These are phyloP conservation scores for Papilio xuthus DNA, from an alignment of 1,140 invertebrate genomes.

Conservation along the genomic window DNA sequence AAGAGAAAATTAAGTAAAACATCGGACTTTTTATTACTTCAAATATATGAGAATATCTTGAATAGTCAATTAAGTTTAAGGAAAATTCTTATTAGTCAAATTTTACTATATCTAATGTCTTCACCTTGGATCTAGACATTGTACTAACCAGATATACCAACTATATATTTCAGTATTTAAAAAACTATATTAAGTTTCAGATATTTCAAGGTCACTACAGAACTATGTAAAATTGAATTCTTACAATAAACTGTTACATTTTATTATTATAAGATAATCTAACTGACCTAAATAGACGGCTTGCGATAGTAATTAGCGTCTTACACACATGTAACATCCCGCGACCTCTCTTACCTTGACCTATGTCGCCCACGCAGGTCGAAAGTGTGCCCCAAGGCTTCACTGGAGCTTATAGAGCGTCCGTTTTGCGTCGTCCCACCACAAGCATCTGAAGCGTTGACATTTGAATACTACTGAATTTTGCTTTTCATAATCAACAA, in stretches of 20 bases:
- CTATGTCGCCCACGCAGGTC: constrained; percentile 47
- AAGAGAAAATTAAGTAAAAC: too few relatives aligned
- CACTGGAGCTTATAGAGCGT: constrained; percentile 11
- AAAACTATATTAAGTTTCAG: too few relatives aligned
- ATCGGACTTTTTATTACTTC: too few relatives aligned
- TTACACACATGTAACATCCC: neutral
- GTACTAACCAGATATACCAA: too few relatives aligned
- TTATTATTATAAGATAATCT: neutral
- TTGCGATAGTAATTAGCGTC: neutral
- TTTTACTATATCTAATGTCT: too few relatives aligned
- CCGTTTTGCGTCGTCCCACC: neutral
- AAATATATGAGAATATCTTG: too few relatives aligned
- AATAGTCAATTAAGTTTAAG: too few relatives aligned
- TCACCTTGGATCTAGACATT: too few relatives aligned
- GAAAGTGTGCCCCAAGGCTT: constrained; percentile 43
- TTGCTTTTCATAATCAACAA: neutral
- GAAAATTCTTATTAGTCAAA: too few relatives aligned
- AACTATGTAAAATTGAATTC: neutral
- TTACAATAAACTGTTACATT: neutral
- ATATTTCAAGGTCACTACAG: neutral
- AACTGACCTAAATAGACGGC: constrained; percentile 8
- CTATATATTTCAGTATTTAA: too few relatives aligned
- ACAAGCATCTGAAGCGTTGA: constrained; percentile 20
- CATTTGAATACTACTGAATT: constrained; percentile 27
- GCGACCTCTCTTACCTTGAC: constrained; percentile 22